Evolutionary conservation across 2,797 vertebrate genomes (phyloP), one percentile per base, ranked within the genome.

Genomic region (Erethizon dorsatum): DNA sequence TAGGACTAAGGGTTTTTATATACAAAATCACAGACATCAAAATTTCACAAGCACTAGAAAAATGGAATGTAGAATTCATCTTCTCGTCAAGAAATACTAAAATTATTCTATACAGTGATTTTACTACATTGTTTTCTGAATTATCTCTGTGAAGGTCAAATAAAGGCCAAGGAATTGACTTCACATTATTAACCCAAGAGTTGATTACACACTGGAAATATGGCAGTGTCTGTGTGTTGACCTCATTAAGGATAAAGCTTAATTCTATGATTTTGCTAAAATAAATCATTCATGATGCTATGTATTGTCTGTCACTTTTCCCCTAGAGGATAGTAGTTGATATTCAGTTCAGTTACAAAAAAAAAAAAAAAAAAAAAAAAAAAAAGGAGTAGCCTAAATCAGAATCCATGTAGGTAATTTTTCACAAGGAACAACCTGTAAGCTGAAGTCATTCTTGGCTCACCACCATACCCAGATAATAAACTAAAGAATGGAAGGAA

Each of bases 221-320:
- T 11, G 20, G 67, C 83, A 80, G 61, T 47, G 61, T 41, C 54
- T 59, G 31, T 18, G 20, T 90, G 28, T 93, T 75, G 88, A 67
- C 73, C 47, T 89, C 91, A 88, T 45, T 83, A 82, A 96, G 22
- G 54, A 77, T 47, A 91, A 92, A 92, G 57, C 61, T 75, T 77
- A 84, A 94, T 63, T 93, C 84, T 97, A 93, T 96, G 78, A 83
- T 86, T 96, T 97, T 95, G 84, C 90, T 80, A 90, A 94, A 93
- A 97, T 93, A 95, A 96, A 87, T 95, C 85, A 84, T 84, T 87
- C 96, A 52, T 33, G 80, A 78, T 79, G 85, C 41, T 61, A 56
- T 80, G 10, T 78, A 96, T 86, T 95, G 88, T 95, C 57, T 96
- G 82, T 83, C 73, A 80, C 85, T 89, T 90, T 83, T 88, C 94